Conservation (phyloP, 2,113 vertebrate genomes). For the Galeopterus variegatus region DNA sequence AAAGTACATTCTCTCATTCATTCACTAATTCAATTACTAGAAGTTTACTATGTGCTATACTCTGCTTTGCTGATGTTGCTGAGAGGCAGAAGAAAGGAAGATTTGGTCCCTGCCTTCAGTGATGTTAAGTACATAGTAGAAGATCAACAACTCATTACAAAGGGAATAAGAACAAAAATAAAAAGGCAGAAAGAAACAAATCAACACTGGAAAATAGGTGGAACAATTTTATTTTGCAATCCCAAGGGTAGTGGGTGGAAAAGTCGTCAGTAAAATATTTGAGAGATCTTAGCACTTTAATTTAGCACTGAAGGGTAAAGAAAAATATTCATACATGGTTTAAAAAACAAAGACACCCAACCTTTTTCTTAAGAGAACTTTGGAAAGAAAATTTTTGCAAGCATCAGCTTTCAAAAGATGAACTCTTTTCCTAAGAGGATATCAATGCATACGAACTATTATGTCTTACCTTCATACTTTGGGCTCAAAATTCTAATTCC, state of each 20-base stretch:
- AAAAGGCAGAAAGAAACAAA: slow-evolving; percentile 30
- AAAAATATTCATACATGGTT: neutral
- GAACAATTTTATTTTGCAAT: neutral
- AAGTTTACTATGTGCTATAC: neutral
- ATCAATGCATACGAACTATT: slow-evolving; percentile 24
- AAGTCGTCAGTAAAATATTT: neutral
- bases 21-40: neutral
- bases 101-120: neutral
- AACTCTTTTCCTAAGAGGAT: neutral
- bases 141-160: neutral
- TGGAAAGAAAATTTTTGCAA: slow-evolving; percentile 19
- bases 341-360: neutral
- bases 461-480: neutral
- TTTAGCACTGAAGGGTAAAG: slow-evolving; percentile 21
- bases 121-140: neutral
- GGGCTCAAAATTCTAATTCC: neutral
- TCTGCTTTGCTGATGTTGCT: neutral
- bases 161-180: neutral
- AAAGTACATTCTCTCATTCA: neutral
- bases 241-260: neutral
- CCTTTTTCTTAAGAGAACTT: neutral
- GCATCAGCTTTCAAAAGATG: neutral
- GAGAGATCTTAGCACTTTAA: neutral
- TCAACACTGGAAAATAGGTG: neutral
- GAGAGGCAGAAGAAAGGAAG: neutral